These are phyloP conservation scores for Anseranas semipalmata DNA, from an alignment of 2,113 vertebrate species.

Conservation along the genomic window DNA sequence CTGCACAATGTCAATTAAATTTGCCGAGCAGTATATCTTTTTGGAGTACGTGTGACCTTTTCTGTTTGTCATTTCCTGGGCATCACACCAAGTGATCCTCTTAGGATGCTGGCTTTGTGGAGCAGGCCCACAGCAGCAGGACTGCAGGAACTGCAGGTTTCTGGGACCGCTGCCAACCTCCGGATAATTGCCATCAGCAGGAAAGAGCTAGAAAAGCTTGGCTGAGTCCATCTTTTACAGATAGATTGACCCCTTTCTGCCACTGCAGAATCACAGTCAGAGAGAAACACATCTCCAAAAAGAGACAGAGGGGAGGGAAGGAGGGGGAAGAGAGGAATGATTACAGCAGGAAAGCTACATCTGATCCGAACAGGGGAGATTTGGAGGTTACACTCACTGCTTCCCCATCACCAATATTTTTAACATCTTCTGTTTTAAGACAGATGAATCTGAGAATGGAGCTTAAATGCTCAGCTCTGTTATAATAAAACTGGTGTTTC, in stretches of 20 bases:
- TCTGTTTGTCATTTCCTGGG: slow-evolving; percentile 87
- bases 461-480: neutral
- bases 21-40: slow-evolving; percentile 80
- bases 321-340: neutral
- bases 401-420: neutral
- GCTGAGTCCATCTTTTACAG: slow-evolving; percentile 77
- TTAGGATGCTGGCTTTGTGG: slow-evolving; percentile 75
- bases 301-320: neutral
- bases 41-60: slow-evolving; percentile 83
- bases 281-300: slow-evolving; percentile 28
- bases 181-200: slow-evolving; percentile 82
- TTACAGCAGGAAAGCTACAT: neutral
- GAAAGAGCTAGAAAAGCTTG: slow-evolving; percentile 81
- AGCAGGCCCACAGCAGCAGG: slow-evolving; percentile 71
- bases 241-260: slow-evolving; percentile 76
- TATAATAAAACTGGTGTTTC: neutral
- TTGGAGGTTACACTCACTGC: neutral
- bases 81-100: slow-evolving; percentile 82
- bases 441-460: neutral
- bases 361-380: neutral
- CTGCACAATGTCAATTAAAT: slow-evolving; percentile 82
- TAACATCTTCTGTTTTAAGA: neutral
- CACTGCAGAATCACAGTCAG: slow-evolving; percentile 35
- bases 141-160: slow-evolving; percentile 76
- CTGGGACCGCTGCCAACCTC: slow-evolving; percentile 80